Evolutionary conservation across 2,113 vertebrate species (phyloP).

Genomic region (Trachemys scripta): DNA sequence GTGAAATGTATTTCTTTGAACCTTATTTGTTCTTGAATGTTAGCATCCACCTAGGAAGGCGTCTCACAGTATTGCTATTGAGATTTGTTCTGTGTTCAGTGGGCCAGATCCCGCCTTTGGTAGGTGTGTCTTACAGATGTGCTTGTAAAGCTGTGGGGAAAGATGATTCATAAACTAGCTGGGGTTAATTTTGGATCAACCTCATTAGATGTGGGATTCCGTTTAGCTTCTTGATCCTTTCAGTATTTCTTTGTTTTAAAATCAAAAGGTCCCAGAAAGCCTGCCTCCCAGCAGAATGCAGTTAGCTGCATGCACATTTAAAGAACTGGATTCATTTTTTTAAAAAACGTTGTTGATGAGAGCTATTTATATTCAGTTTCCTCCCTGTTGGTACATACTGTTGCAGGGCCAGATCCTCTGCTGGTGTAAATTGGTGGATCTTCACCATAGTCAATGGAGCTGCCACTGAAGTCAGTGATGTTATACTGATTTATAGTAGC

Average conservation of each 20-base stretch:
- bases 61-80: slow-evolving; percentile 3
- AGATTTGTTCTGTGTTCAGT: neutral
- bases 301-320: neutral
- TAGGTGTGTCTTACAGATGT: neutral
- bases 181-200: neutral
- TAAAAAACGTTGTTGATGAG: neutral
- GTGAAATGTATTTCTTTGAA: slow-evolving; percentile 18
- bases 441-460: neutral
- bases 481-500: neutral
- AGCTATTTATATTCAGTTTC: neutral
- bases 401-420: neutral
- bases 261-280: neutral
- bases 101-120: neutral
- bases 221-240: slow-evolving; percentile 42
- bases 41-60: neutral
- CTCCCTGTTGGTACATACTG: neutral
- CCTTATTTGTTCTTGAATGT: neutral
- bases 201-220: neutral
- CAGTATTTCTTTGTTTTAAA: slow-evolving; percentile 27
- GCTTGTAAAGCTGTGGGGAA: slow-evolving; percentile 2
- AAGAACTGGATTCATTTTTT: neutral
- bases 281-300: neutral
- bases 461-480: neutral
- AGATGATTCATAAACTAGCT: slow-evolving; percentile 22
- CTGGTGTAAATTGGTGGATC: neutral